phyloP scores from a whole-genome alignment of 2,888 invertebrate species.

The Thumatha senex region DNA sequence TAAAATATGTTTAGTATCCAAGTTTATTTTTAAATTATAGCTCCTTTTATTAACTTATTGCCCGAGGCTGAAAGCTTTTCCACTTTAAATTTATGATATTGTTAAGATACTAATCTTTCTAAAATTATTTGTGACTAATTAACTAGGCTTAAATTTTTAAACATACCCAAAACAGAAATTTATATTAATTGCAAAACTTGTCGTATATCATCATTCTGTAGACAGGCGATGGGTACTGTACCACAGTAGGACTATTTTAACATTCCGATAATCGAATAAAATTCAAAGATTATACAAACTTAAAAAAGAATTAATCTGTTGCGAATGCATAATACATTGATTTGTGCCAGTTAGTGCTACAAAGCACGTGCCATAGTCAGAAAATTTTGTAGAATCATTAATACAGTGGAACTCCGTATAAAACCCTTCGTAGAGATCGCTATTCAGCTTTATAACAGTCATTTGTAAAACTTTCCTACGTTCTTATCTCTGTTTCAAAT shows the following conservation, averaged over 20 bases:
- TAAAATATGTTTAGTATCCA: neutral
- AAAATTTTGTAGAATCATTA: conserved; percentile 20
- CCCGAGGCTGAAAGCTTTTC: no score
- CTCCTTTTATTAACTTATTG: neutral
- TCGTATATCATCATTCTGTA: no score
- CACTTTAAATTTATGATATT: no score
- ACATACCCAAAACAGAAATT: no score
- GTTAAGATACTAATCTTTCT: neutral
- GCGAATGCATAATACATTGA: conserved; percentile 17
- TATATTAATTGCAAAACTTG: no score
- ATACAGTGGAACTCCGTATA: conserved; percentile 23
- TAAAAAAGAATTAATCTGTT: conserved; percentile 3
- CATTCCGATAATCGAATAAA: neutral
- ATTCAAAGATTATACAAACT: conserved; percentile 6
- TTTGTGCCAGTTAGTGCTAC: conserved; percentile 22
- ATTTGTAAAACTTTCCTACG: conserved; percentile 53
- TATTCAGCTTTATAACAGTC: conserved; percentile 46
- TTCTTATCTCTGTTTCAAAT: conserved; percentile 44
- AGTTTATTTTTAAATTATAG: neutral
- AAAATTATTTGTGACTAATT: no score
- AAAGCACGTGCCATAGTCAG: conserved; percentile 16
- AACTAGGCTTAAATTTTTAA: no score
- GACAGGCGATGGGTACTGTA: no score
- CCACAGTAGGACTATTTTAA: no score
- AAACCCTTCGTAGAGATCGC: conserved; percentile 21